Evolutionary conservation across 2,888 invertebrate genomes (phyloP), one percentile per base, ranked within the genome.

Genomic region (Drosophila borealis): DNA sequence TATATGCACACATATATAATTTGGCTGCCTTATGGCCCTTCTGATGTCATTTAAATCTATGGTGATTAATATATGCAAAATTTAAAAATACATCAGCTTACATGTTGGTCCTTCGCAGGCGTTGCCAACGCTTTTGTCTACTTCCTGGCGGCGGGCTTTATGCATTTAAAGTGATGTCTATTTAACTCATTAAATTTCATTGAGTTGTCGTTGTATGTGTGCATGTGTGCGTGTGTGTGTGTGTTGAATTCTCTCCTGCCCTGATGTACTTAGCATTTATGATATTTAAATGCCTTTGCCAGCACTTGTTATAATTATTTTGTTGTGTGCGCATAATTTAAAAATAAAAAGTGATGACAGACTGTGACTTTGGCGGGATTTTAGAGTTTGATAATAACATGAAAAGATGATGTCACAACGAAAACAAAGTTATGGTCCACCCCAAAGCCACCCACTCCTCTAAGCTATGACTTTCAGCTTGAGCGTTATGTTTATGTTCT

Each of bases 51-150:
- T 73, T 72, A 88, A 83, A 88, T 84, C 78, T 88, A 88, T 86
- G 80, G 74, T 85, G 88, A 85, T 85, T 85, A 88, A 85, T 85
- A 54, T 83, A 88, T 88, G 79, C 87, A 83, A 74, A 79, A 85
- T 88, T 88, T 88, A 88, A 86, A 88, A 88, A 87, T 70, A 83
- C 81, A 88, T 86, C 72, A 80, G 65, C 65, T 81, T 57, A 44
- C 50, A 60, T 67, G 59, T 46, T 42, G 17, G 46, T 51, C 56
- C 62, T 64, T 63, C 42, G 49, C 42, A 50, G 69, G 36, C 46
- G n/a, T 19, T 34, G 59, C 4, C 5, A 25, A 36, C 25, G 33
- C 44, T 13, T 39, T 51, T 51, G 49, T 54, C 56, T 49, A 53
- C 51, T 56, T 70, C 62, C 56, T 65, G 62, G 13, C 57, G 36